phyloP scores from a whole-genome alignment of 2,113 vertebrate species.

The Euleptes europaea region DNA sequence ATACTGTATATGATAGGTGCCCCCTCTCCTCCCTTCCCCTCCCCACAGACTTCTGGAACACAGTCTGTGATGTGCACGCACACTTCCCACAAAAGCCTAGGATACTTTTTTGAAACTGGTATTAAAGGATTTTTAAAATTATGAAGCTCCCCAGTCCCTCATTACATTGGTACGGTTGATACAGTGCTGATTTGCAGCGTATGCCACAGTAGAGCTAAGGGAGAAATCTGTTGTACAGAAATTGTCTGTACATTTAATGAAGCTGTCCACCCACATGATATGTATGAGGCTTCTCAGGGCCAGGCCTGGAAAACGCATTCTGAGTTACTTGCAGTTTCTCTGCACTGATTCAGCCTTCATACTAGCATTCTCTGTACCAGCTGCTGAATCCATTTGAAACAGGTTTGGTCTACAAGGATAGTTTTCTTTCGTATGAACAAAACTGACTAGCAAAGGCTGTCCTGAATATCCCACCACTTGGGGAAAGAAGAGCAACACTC shows the following conservation, averaged over 20 bases:
- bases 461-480: neutral
- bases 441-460: neutral
- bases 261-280: neutral
- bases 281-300: neutral
- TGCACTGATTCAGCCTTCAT: neutral
- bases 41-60: too few species aligned
- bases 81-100: too few species aligned
- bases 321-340: neutral
- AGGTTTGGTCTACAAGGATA: neutral
- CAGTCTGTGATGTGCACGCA: too few species aligned
- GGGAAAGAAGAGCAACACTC: neutral
- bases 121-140: too few species aligned
- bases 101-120: too few species aligned
- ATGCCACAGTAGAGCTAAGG: neutral
- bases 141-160: neutral
- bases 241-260: neutral
- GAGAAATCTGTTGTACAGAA: neutral
- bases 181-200: neutral
- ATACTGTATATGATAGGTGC: too few species aligned
- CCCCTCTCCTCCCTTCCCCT: too few species aligned
- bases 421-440: neutral
- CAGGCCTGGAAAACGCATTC: neutral
- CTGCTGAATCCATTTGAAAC: neutral
- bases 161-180: neutral
- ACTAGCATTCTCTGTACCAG: neutral